Conservation (phyloP, 2,888 invertebrate species). For the Nomada goodeniana region DNA sequence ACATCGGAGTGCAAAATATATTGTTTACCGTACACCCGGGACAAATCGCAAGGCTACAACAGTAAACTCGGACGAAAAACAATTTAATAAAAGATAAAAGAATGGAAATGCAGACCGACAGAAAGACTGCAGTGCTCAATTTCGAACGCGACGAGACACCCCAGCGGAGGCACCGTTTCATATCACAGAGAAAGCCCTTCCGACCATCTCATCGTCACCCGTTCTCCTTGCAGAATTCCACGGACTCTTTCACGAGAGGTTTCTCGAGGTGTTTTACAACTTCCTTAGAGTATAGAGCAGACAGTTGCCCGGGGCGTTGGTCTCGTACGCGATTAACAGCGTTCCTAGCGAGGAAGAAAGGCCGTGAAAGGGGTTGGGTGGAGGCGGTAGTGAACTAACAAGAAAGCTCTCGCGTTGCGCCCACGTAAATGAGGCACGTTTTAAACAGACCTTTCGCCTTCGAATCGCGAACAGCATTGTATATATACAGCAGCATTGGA, state of each 20-base stretch:
- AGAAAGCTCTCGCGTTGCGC: constrained; percentile 25
- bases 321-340: constrained; percentile 49
- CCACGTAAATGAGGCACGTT: constrained; percentile 36
- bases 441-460: constrained; percentile 32
- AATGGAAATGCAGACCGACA: no score
- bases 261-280: constrained; percentile 27
- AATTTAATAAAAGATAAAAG: no score
- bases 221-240: background rate
- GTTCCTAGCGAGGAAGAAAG: constrained; percentile 7
- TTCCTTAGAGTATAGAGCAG: constrained; percentile 29
- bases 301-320: constrained; percentile 22
- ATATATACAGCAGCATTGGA: constrained; percentile 1
- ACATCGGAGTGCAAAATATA: no score
- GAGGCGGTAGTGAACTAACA: constrained; percentile 18
- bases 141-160: no score
- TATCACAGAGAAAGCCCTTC: background rate
- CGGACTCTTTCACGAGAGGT: constrained; percentile 23
- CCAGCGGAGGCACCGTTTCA: no score
- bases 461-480: constrained; percentile 34
- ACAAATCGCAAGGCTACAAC: no score
- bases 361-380: background rate
- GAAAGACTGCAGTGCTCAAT: no score
- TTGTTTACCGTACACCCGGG: no score
- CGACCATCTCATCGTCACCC: background rate
- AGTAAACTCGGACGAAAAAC: no score